Conservation (phyloP, 2,888 invertebrate species). For the Quadroppia sp. region DNA sequence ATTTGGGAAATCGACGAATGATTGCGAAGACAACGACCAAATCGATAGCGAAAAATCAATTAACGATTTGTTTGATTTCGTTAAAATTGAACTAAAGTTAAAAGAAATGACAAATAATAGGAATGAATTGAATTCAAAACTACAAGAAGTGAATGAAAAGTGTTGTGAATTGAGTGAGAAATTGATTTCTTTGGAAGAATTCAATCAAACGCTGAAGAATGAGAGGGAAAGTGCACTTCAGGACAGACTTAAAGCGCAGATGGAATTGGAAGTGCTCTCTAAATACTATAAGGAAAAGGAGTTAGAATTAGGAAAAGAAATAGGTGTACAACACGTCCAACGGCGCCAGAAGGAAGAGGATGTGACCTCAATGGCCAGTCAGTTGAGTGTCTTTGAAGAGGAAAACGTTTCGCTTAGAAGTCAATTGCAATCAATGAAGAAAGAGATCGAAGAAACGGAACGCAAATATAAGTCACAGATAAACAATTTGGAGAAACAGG, state of each 20-base stretch:
- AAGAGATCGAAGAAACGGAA: slow-evolving; percentile 42
- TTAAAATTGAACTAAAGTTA: slow-evolving; percentile 30
- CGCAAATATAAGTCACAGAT: slow-evolving; percentile 37
- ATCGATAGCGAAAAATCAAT: neutral
- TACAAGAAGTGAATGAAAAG: slow-evolving; percentile 26
- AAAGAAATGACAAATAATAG: slow-evolving; percentile 30
- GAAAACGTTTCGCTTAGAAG: slow-evolving; percentile 40
- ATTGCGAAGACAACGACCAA: neutral
- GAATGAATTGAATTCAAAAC: slow-evolving; percentile 2
- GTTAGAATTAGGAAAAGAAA: slow-evolving; percentile 40
- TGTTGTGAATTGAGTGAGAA: neutral
- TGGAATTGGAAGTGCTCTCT: slow-evolving; percentile 39
- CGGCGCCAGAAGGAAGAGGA: slow-evolving; percentile 42
- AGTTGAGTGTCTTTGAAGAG: slow-evolving; percentile 36
- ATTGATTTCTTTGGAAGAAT: neutral
- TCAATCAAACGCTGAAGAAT: slow-evolving; percentile 34
- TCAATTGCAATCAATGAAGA: slow-evolving; percentile 38
- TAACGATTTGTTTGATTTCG: slow-evolving; percentile 36
- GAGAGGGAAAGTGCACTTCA: slow-evolving; percentile 35
- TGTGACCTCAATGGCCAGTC: slow-evolving; percentile 31
- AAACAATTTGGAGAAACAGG: slow-evolving; percentile 39
- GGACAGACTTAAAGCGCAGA: slow-evolving; percentile 40
- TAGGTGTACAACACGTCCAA: slow-evolving; percentile 41
- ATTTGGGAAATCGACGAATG: slow-evolving; percentile 4
- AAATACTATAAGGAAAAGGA: slow-evolving; percentile 44